Evolutionary conservation across 1,140 invertebrate species (phyloP).

Genomic region (Drosophila fuyamai): DNA sequence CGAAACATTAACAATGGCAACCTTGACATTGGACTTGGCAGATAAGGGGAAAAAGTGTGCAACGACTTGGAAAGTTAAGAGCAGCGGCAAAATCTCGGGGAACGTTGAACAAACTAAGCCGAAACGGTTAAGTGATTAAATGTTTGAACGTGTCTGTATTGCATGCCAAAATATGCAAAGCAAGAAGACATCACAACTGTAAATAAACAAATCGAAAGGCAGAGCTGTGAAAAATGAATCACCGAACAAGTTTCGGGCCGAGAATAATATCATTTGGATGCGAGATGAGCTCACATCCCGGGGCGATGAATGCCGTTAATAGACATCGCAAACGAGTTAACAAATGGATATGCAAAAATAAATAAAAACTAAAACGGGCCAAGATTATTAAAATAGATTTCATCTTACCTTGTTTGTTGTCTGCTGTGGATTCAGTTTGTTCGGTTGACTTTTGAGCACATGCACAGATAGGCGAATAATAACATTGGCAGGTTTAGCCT

Average conservation of each 20-base stretch:
- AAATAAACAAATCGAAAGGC: slow-evolving; percentile 49
- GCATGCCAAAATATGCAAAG: slow-evolving; percentile 53
- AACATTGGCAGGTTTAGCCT: slow-evolving; percentile 19
- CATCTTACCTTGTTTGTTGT: slow-evolving; percentile 31
- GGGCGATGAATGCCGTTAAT: slow-evolving; percentile 57
- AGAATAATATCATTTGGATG: slow-evolving; percentile 27
- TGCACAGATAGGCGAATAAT: slow-evolving; percentile 29
- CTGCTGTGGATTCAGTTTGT: slow-evolving; percentile 12
- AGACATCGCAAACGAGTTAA: slow-evolving; percentile 61
- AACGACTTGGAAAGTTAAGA: slow-evolving; percentile 57
- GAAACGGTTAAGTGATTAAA: slow-evolving; percentile 42
- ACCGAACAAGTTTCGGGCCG: slow-evolving; percentile 58
- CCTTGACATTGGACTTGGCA: slow-evolving; percentile 70
- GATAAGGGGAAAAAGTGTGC: slow-evolving; percentile 55
- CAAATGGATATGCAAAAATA: slow-evolving; percentile 39
- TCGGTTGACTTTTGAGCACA: slow-evolving; percentile 49
- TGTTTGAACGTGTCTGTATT: slow-evolving; percentile 50
- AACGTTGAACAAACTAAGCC: slow-evolving; percentile 35
- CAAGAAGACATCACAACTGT: slow-evolving; percentile 39
- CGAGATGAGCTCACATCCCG: slow-evolving; percentile 65
- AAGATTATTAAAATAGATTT: slow-evolving; percentile 25
- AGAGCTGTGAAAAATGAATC: slow-evolving; percentile 57
- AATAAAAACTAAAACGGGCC: slow-evolving; percentile 29
- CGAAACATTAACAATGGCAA: slow-evolving; percentile 33
- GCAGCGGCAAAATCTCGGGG: slow-evolving; percentile 2